A percentile compares a stretch with the other conserved stretches of the same genome.
phyloP scores from a whole-genome alignment of 2,888 invertebrate genomes.

The Catocala nupta region DNA sequence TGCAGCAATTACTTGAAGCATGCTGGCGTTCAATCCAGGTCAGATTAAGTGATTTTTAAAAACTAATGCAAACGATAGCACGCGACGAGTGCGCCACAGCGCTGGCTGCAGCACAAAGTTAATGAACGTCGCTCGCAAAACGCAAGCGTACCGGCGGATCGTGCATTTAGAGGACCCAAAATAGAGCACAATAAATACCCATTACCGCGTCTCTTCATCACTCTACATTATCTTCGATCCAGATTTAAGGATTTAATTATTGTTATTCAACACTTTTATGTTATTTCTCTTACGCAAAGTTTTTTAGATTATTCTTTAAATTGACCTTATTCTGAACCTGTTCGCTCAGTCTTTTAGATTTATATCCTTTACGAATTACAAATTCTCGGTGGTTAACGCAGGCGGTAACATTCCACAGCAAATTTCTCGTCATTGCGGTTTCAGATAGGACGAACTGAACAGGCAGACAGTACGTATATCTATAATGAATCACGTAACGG shows the following conservation, averaged over 20 bases:
- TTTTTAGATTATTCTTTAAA: neutral
- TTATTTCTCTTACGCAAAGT: neutral
- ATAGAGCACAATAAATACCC: constrained; percentile 56
- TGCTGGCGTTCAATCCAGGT: constrained; percentile 81
- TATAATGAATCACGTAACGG: constrained; percentile 66
- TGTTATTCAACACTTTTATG: neutral
- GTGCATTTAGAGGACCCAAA: constrained; percentile 62
- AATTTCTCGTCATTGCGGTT: constrained; percentile 48
- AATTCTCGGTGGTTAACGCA: constrained; percentile 29
- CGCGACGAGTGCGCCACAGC: constrained; percentile 68
- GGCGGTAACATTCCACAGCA: constrained; percentile 41
- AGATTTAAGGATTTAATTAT: constrained; percentile 15
- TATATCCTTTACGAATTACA: constrained; percentile 30
- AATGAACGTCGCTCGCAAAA: constrained; percentile 72
- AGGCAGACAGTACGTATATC: constrained; percentile 31
- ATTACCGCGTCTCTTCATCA: constrained; percentile 46
- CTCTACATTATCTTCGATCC: constrained; percentile 36
- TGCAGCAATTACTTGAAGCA: constrained; percentile 82
- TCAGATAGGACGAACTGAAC: constrained; percentile 34
- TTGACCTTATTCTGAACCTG: constrained; percentile 21
- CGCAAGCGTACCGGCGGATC: constrained; percentile 56
- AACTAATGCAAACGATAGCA: constrained; percentile 83
- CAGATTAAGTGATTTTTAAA: constrained; percentile 84
- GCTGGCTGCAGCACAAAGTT: constrained; percentile 69
- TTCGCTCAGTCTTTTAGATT: constrained; percentile 27